Evolutionary conservation across 1,140 invertebrate genomes (phyloP).

Genomic region (Sarcophaga peregrina): DNA sequence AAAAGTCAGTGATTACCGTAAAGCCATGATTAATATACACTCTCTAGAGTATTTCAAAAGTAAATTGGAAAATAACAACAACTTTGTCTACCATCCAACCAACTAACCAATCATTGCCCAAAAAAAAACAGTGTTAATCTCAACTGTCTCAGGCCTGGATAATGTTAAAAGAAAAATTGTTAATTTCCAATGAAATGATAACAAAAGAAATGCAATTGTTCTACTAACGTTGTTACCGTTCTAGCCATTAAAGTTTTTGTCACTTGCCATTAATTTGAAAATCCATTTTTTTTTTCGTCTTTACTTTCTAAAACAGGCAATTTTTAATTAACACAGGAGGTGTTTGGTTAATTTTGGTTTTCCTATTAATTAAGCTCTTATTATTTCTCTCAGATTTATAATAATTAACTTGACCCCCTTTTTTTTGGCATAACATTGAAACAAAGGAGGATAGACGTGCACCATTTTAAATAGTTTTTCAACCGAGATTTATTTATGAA

Average conservation of each 20-base stretch:
- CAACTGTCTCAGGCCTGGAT: background rate
- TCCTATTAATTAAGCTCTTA: background rate
- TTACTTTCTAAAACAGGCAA: too few species aligned
- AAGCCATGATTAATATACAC: constrained; percentile 39
- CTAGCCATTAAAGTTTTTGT: background rate
- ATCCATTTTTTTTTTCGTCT: background rate
- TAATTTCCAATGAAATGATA: background rate
- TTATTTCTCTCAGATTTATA: background rate
- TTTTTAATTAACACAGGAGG: too few species aligned
- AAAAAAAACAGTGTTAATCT: too few species aligned
- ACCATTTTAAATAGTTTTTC: too few species aligned
- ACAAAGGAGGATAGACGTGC: too few species aligned
- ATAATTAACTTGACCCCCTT: background rate
- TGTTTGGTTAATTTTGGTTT: background rate
- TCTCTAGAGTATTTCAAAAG: constrained; percentile 27
- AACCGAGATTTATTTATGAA: background rate
- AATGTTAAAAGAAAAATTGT: background rate
- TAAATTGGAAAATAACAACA: constrained; percentile 39
- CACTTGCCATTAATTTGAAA: constrained; percentile 6
- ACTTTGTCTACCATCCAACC: background rate
- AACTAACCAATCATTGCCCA: too few species aligned
- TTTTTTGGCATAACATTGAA: background rate
- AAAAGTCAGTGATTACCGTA: constrained; percentile 39
- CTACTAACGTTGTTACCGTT: background rate
- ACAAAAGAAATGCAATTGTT: constrained; percentile 9